These are phyloP conservation scores for Calidris pugnax DNA, from an alignment of 2,113 vertebrate species.

Conservation along the genomic window DNA sequence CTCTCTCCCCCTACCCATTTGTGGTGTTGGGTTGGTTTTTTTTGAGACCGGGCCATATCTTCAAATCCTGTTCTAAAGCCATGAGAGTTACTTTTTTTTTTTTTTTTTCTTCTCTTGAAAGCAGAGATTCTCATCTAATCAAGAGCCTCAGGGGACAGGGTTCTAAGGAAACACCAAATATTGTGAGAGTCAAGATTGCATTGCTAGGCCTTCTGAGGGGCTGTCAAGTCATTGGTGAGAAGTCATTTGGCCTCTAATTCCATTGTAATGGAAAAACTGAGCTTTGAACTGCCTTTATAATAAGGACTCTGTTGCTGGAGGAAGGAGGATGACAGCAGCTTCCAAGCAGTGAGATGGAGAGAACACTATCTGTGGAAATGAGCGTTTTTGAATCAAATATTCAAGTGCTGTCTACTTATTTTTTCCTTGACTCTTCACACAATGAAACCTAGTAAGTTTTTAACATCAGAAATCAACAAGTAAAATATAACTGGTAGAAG, in stretches of 20 bases:
- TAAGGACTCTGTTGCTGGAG: not conserved
- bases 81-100: not conserved
- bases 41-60: not conserved
- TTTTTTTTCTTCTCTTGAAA: not conserved
- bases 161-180: conserved; percentile 25
- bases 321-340: not conserved
- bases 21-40: not conserved
- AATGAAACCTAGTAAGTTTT: not conserved
- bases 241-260: not conserved
- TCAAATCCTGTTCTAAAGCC: not conserved
- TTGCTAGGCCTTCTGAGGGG: not conserved
- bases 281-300: not conserved
- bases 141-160: not conserved
- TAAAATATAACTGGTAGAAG: not conserved
- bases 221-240: not conserved
- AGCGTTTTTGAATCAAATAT: not conserved
- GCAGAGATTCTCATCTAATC: conserved; percentile 1
- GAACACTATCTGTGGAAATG: not conserved
- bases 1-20: too few relatives aligned
- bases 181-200: not conserved
- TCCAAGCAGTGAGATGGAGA: not conserved
- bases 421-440: not conserved
- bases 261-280: not conserved
- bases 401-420: not conserved
- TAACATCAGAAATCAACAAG: not conserved